Conservation (phyloP, 2,113 vertebrate species). For the Boulengeromyrus knoepffleri region DNA sequence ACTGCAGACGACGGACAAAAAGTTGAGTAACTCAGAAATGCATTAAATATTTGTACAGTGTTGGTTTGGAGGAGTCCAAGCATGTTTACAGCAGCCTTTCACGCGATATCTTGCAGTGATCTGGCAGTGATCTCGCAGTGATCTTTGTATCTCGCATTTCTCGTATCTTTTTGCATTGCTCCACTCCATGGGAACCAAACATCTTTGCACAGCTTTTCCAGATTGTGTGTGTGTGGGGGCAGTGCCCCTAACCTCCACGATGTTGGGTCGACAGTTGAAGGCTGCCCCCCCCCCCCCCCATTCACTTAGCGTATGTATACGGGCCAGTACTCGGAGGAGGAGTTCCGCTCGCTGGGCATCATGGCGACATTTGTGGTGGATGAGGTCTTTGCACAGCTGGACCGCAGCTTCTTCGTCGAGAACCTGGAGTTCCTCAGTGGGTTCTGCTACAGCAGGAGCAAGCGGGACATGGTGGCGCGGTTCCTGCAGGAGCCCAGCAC, state of each 20-base stretch:
- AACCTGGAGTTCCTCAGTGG: conserved; percentile 48
- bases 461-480: conserved; percentile 49
- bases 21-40: not conserved
- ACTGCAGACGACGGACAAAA: not conserved
- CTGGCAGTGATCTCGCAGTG: not conserved
- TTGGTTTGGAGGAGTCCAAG: not conserved
- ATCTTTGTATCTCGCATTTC: not conserved
- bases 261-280: not conserved
- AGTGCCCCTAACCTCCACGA: too few relatives aligned
- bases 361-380: conserved; percentile 64
- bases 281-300: not conserved
- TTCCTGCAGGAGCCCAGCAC: conserved; percentile 52
- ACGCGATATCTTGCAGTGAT: too few relatives aligned
- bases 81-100: not conserved
- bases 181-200: not conserved
- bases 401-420: conserved; percentile 52
- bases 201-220: not conserved
- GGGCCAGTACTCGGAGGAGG: conserved; percentile 52
- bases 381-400: conserved; percentile 53
- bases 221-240: not conserved
- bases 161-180: not conserved
- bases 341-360: conserved; percentile 57
- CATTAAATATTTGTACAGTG: not conserved
- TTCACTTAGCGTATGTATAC: conserved; percentile 53
- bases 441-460: conserved; percentile 57